These are phyloP conservation scores for Micropoecilia bifurca DNA, from an alignment of 2,797 vertebrate genomes.

Conservation along the genomic window DNA sequence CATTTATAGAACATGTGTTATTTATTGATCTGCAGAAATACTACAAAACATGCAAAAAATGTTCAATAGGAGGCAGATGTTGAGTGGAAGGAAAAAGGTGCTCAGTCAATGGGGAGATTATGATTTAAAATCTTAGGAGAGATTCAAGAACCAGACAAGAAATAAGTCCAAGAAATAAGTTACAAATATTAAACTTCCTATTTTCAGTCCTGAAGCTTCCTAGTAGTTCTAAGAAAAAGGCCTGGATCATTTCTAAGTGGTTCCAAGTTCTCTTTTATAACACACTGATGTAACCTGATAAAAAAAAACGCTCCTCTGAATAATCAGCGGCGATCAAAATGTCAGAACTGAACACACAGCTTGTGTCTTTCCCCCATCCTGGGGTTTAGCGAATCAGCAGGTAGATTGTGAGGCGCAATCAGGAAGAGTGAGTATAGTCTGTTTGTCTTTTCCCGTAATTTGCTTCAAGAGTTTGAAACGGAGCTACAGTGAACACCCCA, in stretches of 20 bases:
- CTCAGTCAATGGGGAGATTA: background rate
- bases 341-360: background rate
- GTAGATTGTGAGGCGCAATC: slow-evolving; percentile 3
- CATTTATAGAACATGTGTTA: background rate
- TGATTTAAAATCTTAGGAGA: background rate
- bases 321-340: background rate
- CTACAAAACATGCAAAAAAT: background rate
- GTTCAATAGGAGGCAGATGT: background rate
- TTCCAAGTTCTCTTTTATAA: background rate
- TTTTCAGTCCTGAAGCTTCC: background rate
- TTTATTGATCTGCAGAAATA: background rate
- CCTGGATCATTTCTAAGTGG: background rate
- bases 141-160: background rate
- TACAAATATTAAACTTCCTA: background rate
- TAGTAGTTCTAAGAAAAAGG: background rate
- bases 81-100: background rate
- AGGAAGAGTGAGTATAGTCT: slow-evolving; percentile 9
- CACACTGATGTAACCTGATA: background rate
- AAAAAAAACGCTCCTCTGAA: background rate
- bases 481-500: slow-evolving; percentile 12
- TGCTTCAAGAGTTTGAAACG: slow-evolving; percentile 25
- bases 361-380: background rate
- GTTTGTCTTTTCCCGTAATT: slow-evolving; percentile 30
- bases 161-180: background rate
- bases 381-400: background rate